These are phyloP conservation scores for Cardiocondyla obscurior DNA, from an alignment of 1,140 invertebrate genomes.

Conservation along the genomic window DNA sequence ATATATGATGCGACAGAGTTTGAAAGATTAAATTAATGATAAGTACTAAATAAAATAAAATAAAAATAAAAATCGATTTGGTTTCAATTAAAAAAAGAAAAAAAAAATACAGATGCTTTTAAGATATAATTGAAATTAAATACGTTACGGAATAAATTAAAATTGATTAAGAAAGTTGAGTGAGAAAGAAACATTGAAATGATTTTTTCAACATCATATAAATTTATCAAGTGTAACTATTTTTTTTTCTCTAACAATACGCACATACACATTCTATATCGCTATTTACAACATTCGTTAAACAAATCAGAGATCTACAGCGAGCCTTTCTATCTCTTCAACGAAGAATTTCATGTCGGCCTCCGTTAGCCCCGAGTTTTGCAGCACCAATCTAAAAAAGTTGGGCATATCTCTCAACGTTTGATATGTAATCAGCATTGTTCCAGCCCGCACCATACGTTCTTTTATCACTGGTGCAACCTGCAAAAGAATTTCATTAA, in stretches of 20 bases:
- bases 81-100: too few species aligned
- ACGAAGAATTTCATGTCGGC: conserved; percentile 94
- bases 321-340: conserved; percentile 93
- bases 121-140: conserved; percentile 10
- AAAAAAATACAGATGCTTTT: too few species aligned
- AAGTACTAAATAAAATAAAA: too few species aligned
- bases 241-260: conserved; percentile 1
- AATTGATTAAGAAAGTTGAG: neutral
- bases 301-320: conserved; percentile 86
- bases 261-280: conserved; percentile 6
- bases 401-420: conserved; percentile 91
- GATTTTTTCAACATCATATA: neutral
- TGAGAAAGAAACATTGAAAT: neutral
- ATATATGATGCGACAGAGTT: too few species aligned
- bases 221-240: conserved; percentile 6
- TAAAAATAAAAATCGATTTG: neutral
- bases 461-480: conserved; percentile 97
- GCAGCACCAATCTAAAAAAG: conserved; percentile 97
- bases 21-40: too few species aligned
- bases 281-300: conserved; percentile 29
- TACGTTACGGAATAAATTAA: neutral
- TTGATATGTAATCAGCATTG: conserved; percentile 98
- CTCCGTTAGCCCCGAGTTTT: conserved; percentile 92
- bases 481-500: conserved; percentile 20
- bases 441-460: conserved; percentile 96